Conservation (phyloP, 2,113 vertebrate genomes). For the Malurus cyaneus region DNA sequence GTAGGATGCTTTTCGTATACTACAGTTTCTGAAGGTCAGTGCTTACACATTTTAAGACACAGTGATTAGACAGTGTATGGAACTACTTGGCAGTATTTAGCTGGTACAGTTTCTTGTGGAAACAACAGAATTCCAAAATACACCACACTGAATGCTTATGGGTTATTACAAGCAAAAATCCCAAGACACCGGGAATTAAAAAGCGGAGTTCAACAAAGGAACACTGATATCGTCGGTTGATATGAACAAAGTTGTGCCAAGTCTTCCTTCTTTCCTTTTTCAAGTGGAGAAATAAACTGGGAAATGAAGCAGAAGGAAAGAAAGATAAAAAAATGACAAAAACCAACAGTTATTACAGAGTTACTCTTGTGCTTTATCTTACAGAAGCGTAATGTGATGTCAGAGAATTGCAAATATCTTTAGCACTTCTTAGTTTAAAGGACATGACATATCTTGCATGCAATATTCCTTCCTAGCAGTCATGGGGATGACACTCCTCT, state of each 20-base stretch:
- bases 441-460: background rate
- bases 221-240: conserved; percentile 53
- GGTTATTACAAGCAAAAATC: conserved; percentile 68
- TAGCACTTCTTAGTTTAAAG: background rate
- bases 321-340: background rate
- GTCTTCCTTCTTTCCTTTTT: conserved; percentile 50
- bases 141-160: conserved; percentile 62
- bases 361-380: background rate
- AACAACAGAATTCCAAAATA: conserved; percentile 66
- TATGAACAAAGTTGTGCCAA: conserved; percentile 61
- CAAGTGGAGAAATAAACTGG: conserved; percentile 75
- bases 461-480: background rate
- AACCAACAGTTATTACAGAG: background rate
- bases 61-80: conserved; percentile 60
- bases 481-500: background rate
- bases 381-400: background rate
- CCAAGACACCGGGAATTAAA: conserved; percentile 58
- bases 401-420: background rate
- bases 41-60: conserved; percentile 51
- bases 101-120: conserved; percentile 68
- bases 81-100: conserved; percentile 73
- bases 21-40: conserved; percentile 62
- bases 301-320: conserved; percentile 26
- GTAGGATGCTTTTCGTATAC: conserved; percentile 38
- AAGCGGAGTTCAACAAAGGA: conserved; percentile 68